Conservation (phyloP, 2,113 vertebrate genomes). For the Oncorhynchus nerka region DNA sequence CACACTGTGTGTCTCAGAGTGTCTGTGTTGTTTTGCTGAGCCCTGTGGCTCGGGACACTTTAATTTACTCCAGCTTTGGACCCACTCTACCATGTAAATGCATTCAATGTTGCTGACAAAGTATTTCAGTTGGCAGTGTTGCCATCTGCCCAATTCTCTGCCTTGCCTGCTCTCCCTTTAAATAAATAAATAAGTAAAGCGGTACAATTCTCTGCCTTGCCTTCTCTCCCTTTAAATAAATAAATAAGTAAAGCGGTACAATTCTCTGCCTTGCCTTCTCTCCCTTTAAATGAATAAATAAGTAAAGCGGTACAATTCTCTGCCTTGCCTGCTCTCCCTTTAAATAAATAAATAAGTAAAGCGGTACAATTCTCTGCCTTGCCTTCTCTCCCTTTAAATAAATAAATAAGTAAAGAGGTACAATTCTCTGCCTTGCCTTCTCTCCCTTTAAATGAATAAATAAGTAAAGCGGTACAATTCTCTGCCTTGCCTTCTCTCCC, state of each 20-base stretch:
- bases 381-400: constrained; percentile 26
- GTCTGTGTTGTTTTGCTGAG: constrained; percentile 48
- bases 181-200: constrained; percentile 40
- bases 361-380: constrained; percentile 32
- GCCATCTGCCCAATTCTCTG: constrained; percentile 38
- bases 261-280: constrained; percentile 12
- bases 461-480: constrained; percentile 36
- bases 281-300: constrained; percentile 45
- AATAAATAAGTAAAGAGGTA: constrained; percentile 40
- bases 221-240: constrained; percentile 27
- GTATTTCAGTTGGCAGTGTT: constrained; percentile 60
- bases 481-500: constrained; percentile 16
- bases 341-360: constrained; percentile 42
- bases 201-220: constrained; percentile 31
- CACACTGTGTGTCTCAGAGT: constrained; percentile 29
- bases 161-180: constrained; percentile 19
- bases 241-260: constrained; percentile 43
- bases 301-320: constrained; percentile 35
- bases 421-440: constrained; percentile 17
- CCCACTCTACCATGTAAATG: constrained; percentile 68
- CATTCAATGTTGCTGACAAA: constrained; percentile 66
- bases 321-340: constrained; percentile 16
- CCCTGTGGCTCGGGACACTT: constrained; percentile 41
- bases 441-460: constrained; percentile 40
- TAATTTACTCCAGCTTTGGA: constrained; percentile 62